phyloP scores from a whole-genome alignment of 2,113 vertebrate genomes.

The Gnathonemus echidnorhynchus region DNA sequence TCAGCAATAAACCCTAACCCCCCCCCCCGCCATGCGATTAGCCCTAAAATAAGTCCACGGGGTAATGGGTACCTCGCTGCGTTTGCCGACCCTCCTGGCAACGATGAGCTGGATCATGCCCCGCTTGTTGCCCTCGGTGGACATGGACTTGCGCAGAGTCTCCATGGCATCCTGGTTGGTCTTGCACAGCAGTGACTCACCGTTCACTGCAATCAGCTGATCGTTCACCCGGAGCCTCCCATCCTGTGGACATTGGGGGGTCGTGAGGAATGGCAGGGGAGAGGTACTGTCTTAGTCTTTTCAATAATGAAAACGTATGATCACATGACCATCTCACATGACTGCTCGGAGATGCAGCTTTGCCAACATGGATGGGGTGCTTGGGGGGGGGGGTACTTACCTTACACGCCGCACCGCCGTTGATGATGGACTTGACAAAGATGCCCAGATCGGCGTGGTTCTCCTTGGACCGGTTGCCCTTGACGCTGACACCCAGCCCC shows the following conservation, averaged over 20 bases:
- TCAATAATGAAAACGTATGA: not conserved
- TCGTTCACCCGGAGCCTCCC: constrained; percentile 89
- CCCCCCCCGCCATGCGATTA: not conserved
- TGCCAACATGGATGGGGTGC: not conserved
- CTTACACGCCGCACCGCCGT: constrained; percentile 94
- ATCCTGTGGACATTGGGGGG: constrained; percentile 63
- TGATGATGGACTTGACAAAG: constrained; percentile 98
- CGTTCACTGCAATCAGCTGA: constrained; percentile 92
- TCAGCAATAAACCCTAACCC: constrained; percentile 1
- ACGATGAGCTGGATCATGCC: constrained; percentile 98
- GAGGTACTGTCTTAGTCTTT: not conserved
- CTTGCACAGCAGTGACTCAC: constrained; percentile 82
- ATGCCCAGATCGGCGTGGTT: constrained; percentile 91
- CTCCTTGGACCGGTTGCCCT: constrained; percentile 95
- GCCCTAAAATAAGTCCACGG: not conserved
- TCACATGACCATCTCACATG: not conserved
- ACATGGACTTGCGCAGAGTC: constrained; percentile 89
- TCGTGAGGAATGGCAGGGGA: not conserved
- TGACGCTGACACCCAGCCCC: constrained; percentile 93
- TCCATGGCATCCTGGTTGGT: constrained; percentile 98
- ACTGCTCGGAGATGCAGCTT: not conserved
- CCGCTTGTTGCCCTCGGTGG: constrained; percentile 87
- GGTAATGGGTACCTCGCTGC: constrained; percentile 68
- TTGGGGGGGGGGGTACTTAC: constrained; percentile 51
- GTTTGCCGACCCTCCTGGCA: constrained; percentile 70